Evolutionary conservation across 1,140 invertebrate genomes (phyloP), one percentile per base, ranked within the genome.

Genomic region (Drosophila nikananu): DNA sequence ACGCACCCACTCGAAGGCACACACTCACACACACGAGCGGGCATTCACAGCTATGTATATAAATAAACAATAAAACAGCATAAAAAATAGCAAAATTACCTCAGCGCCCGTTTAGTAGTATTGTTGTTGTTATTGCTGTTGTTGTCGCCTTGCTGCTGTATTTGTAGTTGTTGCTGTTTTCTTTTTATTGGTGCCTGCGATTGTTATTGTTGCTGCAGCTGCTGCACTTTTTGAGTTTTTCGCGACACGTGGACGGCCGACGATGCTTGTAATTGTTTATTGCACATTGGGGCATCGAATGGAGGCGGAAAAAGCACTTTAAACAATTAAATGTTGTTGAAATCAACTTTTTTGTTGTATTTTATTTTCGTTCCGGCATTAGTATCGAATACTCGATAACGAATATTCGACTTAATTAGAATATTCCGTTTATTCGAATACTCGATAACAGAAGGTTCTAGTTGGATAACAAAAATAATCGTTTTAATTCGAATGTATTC

Each of bases 81-180:
- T 80, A 86, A 80, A 87, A 89, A 89, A 87, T 83, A 83, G 84
- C 84, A 87, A 83, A 87, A 87, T 87, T 87, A 87, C 83, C 83
- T 87, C 83, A 87, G 83, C 83, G 68, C 80, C 51, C 41, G 70
- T 51, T 51, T 79, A 41, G 49, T 64, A 63, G 49, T 74, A 25
- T 60, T 78, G 64, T 44, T 78, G 63, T 64, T 63, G 62, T 60
- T 81, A 60, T 52, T 79, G 60, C 55, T 63, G 59, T 49, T 76
- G 46, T 57, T 82, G 63, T 70, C 79, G 76, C 52, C 52, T 72
- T 67, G 81, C 62, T 63, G 65, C 62, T 83, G 59, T 57, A 48
- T 62, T 75, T 87, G 83, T 89, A 78, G 86, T 86, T 87, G 80
- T 87, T 68, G 80, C 66, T 77, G 57, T 30, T 71, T 21, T 42